Conservation (phyloP, 2,113 vertebrate species). For the Cnemophilus loriae region DNA sequence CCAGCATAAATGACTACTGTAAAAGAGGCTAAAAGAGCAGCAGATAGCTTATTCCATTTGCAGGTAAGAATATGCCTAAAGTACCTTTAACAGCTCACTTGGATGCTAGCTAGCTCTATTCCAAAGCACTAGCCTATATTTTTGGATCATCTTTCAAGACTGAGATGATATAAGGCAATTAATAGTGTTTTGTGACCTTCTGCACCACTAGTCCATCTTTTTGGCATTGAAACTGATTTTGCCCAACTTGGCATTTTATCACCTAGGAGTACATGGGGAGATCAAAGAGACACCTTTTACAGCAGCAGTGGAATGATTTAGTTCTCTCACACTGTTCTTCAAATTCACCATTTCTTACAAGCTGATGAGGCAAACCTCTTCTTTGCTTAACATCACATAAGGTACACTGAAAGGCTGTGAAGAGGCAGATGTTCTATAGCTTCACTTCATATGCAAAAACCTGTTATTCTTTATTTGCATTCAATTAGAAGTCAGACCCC, state of each 20-base stretch:
- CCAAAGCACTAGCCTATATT: not conserved
- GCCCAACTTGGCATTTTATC: conserved; percentile 33
- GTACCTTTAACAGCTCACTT: not conserved
- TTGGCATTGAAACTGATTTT: conserved; percentile 49
- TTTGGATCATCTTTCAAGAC: conserved; percentile 26
- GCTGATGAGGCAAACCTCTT: conserved; percentile 44
- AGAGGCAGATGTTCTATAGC: conserved; percentile 56
- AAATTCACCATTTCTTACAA: not conserved
- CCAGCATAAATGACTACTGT: not conserved
- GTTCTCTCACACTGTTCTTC: not conserved
- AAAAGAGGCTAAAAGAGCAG: not conserved
- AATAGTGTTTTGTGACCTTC: conserved; percentile 52
- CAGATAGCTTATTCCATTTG: not conserved
- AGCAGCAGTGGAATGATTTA: conserved; percentile 32
- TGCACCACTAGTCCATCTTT: conserved; percentile 36
- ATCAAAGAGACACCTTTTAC: conserved; percentile 19
- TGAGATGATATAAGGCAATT: conserved; percentile 11
- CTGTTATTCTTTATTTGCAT: conserved; percentile 57
- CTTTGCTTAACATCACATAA: conserved; percentile 48
- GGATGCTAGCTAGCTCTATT: not conserved
- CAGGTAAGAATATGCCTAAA: not conserved
- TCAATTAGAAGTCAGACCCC: conserved; percentile 51
- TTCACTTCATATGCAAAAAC: conserved; percentile 58
- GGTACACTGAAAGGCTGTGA: conserved; percentile 29
- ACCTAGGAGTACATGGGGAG: not conserved